Evolutionary conservation across 2,797 vertebrate genomes (phyloP), one percentile per base, ranked within the genome.

Genomic region (Distichodus sexfasciatus): DNA sequence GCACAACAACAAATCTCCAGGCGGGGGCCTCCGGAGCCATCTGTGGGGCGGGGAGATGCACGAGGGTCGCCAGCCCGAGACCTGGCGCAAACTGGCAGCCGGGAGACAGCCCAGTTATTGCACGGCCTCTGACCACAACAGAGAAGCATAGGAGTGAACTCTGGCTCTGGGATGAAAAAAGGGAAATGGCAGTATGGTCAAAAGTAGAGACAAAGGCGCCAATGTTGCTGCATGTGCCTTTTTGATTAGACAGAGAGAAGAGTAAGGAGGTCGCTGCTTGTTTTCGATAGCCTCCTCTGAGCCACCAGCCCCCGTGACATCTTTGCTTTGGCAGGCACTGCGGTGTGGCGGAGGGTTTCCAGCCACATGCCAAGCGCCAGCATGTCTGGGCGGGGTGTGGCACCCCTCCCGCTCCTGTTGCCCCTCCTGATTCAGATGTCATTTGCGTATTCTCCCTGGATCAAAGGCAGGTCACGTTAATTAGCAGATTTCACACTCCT

Each of bases 401-500:
- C 67, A 70, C 77, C 74, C 61, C 40, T 68, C 78, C 78, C 69
- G 69, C 81, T 73, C 79, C 78, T 81, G 70, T 46, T 47, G 74
- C 80, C 79, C 75, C 71, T 73, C 76, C 76, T 78, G 79, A 82
- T 84, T 89, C 86, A 88, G 84, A 86, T 86, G 85, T 87, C 84
- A 84, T 85, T 82, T 86, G 84, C 83, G 79, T 85, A 80, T 86
- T 86, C 84, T 87, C 84, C 74, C 68, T 24, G 74, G 86, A 90
- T 89, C 84, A 87, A 85, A 88, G 84, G 84, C 87, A 90, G 86
- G 86, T 89, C 87, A 88, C 82, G 80, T 86, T 90, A 89, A 91
- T 89, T 88, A 89, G 82, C 68, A 51, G 79, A 88, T 88, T 88
- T 88, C 81, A 86, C 84, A 86, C 84, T 84, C 69, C 48, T 86